phyloP scores from a whole-genome alignment of 1,140 invertebrate genomes.

The Saccostrea cuccullata region DNA sequence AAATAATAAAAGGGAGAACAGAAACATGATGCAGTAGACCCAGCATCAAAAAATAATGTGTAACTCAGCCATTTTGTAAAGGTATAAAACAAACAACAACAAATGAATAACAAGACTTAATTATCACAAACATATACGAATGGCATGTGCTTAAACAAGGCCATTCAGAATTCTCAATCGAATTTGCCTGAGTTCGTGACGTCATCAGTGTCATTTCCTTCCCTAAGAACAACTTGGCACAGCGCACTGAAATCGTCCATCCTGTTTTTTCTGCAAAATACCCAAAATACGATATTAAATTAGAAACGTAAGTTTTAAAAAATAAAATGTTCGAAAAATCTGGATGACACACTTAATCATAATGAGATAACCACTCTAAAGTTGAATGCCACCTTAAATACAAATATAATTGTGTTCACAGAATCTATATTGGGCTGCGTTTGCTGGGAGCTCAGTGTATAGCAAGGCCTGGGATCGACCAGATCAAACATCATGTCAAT shows the following conservation, averaged over 20 bases:
- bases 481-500: not conserved
- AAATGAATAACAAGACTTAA: no score
- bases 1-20: no score
- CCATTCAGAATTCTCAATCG: no score
- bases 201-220: not conserved
- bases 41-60: no score
- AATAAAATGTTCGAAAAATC: not conserved
- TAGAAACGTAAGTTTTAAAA: not conserved
- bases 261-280: conserved; percentile 11
- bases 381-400: not conserved
- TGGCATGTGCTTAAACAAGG: no score
- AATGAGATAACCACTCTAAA: not conserved
- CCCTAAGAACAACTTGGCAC: not conserved
- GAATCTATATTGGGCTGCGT: not conserved
- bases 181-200: no score
- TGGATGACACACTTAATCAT: not conserved
- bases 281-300: not conserved
- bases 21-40: no score
- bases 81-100: no score
- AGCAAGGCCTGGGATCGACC: not conserved
- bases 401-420: not conserved
- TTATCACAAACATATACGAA: no score
- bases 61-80: no score
- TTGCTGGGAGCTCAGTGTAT: not conserved
- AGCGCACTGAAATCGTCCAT: not conserved